phyloP scores from a whole-genome alignment of 2,888 invertebrate genomes.

The Ichneumoninae sp. region DNA sequence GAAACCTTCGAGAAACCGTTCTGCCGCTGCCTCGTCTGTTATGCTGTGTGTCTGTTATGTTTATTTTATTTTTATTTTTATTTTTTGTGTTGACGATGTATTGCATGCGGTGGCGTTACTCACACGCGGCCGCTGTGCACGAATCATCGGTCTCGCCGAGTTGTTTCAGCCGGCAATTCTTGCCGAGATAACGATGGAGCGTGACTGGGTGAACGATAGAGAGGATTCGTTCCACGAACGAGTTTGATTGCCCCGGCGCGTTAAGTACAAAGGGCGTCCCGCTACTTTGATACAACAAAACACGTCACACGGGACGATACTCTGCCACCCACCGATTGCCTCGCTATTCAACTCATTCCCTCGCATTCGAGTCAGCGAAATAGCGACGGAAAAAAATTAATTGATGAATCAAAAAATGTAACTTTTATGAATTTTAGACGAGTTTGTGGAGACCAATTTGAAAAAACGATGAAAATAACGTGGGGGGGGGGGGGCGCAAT shows the following conservation, averaged over 20 bases:
- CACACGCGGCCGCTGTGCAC: slow-evolving; percentile 19
- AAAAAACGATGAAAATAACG: too few relatives aligned
- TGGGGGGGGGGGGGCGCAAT: too few relatives aligned
- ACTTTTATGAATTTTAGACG: too few relatives aligned
- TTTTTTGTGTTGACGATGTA: slow-evolving; percentile 32
- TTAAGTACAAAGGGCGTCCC: slow-evolving; percentile 60
- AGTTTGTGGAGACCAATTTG: too few relatives aligned
- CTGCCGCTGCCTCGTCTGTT: not conserved
- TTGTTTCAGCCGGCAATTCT: slow-evolving; percentile 43
- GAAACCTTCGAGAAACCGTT: slow-evolving; percentile 54
- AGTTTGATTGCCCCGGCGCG: slow-evolving; percentile 50
- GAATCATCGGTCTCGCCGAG: slow-evolving; percentile 47
- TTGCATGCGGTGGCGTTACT: slow-evolving; percentile 35
- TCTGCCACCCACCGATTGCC: not conserved
- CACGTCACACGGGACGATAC: not conserved
- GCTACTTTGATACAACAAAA: not conserved
- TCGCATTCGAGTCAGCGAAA: not conserved
- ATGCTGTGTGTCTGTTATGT: not conserved
- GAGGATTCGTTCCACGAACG: slow-evolving; percentile 54
- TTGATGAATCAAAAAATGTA: too few relatives aligned
- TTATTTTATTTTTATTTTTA: slow-evolving; percentile 31
- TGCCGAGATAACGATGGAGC: slow-evolving; percentile 51
- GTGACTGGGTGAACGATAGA: slow-evolving; percentile 44
- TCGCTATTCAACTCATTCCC: not conserved
- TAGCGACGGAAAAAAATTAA: not conserved